A percentile compares a stretch with the other conserved stretches of the same genome.
phyloP scores from a whole-genome alignment of 2,797 vertebrate species.

The Danio aesculapii region DNA sequence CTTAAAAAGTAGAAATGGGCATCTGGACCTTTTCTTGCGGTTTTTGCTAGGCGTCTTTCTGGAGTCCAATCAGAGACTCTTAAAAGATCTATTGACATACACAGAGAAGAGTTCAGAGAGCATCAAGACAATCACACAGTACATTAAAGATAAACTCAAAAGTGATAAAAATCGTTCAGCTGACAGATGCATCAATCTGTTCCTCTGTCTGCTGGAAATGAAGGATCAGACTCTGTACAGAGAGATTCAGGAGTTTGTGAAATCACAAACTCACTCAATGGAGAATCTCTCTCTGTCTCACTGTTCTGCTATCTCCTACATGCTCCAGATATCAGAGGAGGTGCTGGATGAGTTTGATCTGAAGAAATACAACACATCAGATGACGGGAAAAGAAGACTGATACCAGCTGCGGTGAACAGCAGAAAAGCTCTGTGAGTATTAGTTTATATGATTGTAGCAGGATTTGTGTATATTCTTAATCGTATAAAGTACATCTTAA shows the following conservation, averaged over 20 bases:
- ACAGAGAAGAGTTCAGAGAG: neutral
- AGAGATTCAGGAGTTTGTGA: too few species aligned
- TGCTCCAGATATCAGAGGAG: neutral
- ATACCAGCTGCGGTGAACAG: constrained; percentile 9
- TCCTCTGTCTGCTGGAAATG: too few species aligned
- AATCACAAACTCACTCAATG: too few species aligned
- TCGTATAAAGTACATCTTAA: too few species aligned
- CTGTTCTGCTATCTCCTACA: neutral
- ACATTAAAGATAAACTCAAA: too few species aligned
- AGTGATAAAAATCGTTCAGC: too few species aligned
- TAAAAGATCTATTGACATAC: neutral
- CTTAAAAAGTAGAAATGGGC: neutral
- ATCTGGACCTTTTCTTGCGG: neutral
- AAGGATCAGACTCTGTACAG: too few species aligned
- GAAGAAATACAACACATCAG: too few species aligned
- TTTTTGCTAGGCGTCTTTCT: neutral
- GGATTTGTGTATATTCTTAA: too few species aligned
- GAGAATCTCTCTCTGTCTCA: too few species aligned
- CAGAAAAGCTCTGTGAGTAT: constrained; percentile 19
- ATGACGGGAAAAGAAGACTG: neutral
- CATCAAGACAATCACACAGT: too few species aligned
- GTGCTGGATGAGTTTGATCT: neutral
- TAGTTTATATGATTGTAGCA: neutral
- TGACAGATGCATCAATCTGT: too few species aligned
- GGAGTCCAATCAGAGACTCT: neutral